Percentiles rank a stretch among this genome's conserved stretches.
Evolutionary conservation across 1,140 invertebrate species (phyloP).

Genomic region (Octopus bimaculoides): DNA sequence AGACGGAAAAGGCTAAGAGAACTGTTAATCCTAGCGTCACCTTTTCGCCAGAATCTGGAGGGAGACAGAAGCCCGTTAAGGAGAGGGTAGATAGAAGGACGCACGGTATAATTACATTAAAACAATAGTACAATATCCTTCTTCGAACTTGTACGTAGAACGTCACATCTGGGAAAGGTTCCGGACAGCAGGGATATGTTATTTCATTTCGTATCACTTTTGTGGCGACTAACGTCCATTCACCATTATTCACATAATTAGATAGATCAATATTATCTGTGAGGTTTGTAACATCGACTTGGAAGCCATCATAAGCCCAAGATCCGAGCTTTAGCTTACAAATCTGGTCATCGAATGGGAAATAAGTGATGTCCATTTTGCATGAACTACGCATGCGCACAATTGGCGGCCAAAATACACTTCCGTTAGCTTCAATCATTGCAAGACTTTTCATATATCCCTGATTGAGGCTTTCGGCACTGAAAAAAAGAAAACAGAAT

Average conservation of each 20-base stretch:
- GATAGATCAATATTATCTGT: slow-evolving; percentile 42
- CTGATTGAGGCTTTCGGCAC: slow-evolving; percentile 62
- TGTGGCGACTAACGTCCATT: slow-evolving; percentile 51
- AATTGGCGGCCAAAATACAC: slow-evolving; percentile 64
- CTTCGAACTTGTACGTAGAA: slow-evolving; percentile 56
- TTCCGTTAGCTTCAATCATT: slow-evolving; percentile 60
- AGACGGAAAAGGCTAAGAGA: slow-evolving; percentile 65
- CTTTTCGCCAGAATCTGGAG: slow-evolving; percentile 54
- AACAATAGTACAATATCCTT: slow-evolving; percentile 50
- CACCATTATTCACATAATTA: slow-evolving; percentile 51
- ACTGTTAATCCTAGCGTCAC: slow-evolving; percentile 59
- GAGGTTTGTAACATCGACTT: slow-evolving; percentile 54
- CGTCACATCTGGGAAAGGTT: slow-evolving; percentile 63
- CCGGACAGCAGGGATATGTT: slow-evolving; percentile 54
- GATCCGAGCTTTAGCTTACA: slow-evolving; percentile 79
- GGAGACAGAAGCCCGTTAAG: slow-evolving; percentile 48
- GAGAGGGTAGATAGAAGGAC: slow-evolving; percentile 50
- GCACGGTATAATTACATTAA: slow-evolving; percentile 56
- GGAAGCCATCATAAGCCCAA: slow-evolving; percentile 65
- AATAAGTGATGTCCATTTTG: slow-evolving; percentile 99
- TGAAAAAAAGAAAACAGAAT: slow-evolving; percentile 34
- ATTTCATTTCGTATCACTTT: slow-evolving; percentile 45
- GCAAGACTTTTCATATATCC: slow-evolving; percentile 61
- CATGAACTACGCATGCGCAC: slow-evolving; percentile 63
- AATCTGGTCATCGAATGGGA: slow-evolving; percentile 97